Percentiles rank a stretch among this genome's conserved stretches.
These are phyloP conservation scores for Caenorhabditis angaria DNA, from an alignment of 2,888 invertebrate genomes.

Conservation along the genomic window DNA sequence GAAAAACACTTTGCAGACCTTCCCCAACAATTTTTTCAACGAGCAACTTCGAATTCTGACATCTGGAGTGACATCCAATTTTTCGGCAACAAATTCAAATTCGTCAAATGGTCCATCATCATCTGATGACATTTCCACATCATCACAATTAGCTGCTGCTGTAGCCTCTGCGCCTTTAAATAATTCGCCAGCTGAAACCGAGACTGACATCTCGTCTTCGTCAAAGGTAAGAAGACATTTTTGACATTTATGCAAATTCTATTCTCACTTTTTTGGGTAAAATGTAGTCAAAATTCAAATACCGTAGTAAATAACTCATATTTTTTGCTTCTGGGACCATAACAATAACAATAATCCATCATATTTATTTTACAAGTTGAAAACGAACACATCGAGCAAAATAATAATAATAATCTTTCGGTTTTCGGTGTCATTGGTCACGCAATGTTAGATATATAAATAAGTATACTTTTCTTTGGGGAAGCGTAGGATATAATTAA, in stretches of 20 bases:
- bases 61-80: background rate
- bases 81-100: no score
- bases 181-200: constrained; percentile 2
- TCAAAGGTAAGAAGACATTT: no score
- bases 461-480: background rate
- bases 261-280: background rate
- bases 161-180: background rate
- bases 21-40: background rate
- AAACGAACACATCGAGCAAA: background rate
- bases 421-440: constrained; percentile 3
- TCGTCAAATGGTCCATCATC: no score
- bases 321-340: background rate
- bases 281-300: background rate
- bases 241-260: background rate
- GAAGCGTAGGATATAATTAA: no score
- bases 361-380: background rate
- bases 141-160: no score
- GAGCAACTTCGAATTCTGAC: background rate
- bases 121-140: background rate
- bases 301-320: background rate
- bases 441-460: background rate
- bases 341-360: constrained; percentile 4
- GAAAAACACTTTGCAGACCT: background rate
- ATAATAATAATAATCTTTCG: constrained; percentile 2
- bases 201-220: background rate